These are phyloP conservation scores for Tenthredo amoena DNA, from an alignment of 2,888 invertebrate species.

Conservation along the genomic window DNA sequence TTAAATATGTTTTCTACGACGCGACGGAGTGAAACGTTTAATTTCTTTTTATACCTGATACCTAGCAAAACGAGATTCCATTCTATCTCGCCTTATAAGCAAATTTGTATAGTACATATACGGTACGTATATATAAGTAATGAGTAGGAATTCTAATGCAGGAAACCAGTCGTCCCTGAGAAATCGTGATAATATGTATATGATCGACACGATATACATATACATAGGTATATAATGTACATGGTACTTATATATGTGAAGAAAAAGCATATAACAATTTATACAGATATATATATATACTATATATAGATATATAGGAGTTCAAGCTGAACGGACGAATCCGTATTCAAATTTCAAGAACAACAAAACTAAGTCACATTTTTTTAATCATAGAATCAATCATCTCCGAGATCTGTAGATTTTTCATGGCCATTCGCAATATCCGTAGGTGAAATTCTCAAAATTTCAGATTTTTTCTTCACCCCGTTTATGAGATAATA, in stretches of 20 bases:
- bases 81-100: background rate
- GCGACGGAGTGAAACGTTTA: background rate
- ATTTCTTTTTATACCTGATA: background rate
- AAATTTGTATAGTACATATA: background rate
- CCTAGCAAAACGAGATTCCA: background rate
- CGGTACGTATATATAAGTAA: background rate
- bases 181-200: background rate
- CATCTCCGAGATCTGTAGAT: no score
- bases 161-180: constrained; percentile 7
- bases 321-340: no score
- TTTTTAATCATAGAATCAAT: no score
- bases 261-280: background rate
- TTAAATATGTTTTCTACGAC: background rate
- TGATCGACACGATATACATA: background rate
- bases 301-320: background rate
- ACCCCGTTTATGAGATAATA: no score
- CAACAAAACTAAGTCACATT: no score
- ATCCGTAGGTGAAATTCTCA: no score
- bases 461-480: no score
- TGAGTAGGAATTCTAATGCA: background rate
- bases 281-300: background rate
- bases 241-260: background rate
- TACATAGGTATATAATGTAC: background rate
- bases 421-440: no score
- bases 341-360: background rate